phyloP scores from a whole-genome alignment of 2,888 invertebrate genomes.

The Stenodera caucasica region DNA sequence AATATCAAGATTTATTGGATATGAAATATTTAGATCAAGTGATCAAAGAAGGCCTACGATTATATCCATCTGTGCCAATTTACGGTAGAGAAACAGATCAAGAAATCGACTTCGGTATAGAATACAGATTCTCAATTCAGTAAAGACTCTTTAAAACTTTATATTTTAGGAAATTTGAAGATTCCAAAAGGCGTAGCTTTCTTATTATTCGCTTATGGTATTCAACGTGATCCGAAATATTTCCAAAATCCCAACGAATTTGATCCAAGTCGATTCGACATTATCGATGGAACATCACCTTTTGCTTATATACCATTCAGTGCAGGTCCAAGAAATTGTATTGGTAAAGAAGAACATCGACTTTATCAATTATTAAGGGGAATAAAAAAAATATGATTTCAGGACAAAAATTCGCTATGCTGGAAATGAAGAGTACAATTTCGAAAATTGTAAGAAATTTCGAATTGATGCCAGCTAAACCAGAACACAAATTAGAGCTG shows the following conservation, averaged over 20 bases:
- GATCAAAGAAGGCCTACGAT: slow-evolving; percentile 19
- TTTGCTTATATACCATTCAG: slow-evolving; percentile 65
- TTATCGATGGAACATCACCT: slow-evolving; percentile 51
- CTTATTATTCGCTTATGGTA: slow-evolving; percentile 52
- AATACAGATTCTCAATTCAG: background rate
- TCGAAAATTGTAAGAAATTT: too few species aligned
- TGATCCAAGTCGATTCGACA: slow-evolving; percentile 61
- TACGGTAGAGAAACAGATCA: background rate
- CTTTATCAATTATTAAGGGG: too few species aligned
- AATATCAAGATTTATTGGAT: slow-evolving; percentile 34
- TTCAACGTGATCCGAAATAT: too few species aligned
- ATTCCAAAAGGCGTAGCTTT: slow-evolving; percentile 52
- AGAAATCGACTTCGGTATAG: too few species aligned
- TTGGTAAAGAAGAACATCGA: slow-evolving; percentile 55
- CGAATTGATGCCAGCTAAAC: slow-evolving; percentile 55
- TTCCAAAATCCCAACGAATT: slow-evolving; percentile 56
- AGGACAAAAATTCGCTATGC: too few species aligned
- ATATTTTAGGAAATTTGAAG: slow-evolving; percentile 34
- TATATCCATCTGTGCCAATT: background rate
- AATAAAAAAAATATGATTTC: too few species aligned
- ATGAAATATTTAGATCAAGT: slow-evolving; percentile 23
- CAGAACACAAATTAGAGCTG: slow-evolving; percentile 53
- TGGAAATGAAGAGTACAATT: too few species aligned
- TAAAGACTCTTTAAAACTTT: slow-evolving; percentile 6
- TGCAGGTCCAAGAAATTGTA: slow-evolving; percentile 65